These are phyloP conservation scores for Thalassophryne amazonica DNA, from an alignment of 2,797 vertebrate genomes.

Conservation along the genomic window DNA sequence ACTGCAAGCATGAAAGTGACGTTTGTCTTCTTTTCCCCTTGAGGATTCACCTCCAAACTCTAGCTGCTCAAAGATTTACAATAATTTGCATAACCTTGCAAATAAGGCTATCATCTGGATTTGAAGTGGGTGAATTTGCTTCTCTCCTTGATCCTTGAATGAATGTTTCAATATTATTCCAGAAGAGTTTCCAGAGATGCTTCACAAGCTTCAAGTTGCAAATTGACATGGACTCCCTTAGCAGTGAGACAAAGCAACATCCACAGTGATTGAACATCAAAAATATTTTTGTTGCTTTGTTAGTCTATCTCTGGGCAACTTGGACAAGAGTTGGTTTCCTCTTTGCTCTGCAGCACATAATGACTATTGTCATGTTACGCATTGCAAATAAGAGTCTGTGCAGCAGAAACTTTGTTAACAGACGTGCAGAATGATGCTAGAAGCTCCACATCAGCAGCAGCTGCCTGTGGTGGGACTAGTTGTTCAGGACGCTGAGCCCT, in stretches of 20 bases:
- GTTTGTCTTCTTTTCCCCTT: constrained; percentile 2
- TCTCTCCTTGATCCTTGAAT: constrained; percentile 52
- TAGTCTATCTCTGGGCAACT: not conserved
- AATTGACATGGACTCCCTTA: constrained; percentile 2
- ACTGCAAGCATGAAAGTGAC: not conserved
- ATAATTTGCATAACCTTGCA: constrained; percentile 79
- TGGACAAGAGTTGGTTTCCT: not conserved
- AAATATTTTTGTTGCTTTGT: not conserved
- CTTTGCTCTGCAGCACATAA: constrained; percentile 42
- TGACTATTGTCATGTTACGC: constrained; percentile 38
- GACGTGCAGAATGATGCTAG: not conserved
- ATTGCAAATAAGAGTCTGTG: constrained; percentile 54
- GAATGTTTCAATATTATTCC: constrained; percentile 64
- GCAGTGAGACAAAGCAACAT: constrained; percentile 1
- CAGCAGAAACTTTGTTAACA: constrained; percentile 9
- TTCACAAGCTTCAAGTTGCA: constrained; percentile 38
- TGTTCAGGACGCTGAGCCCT: not conserved
- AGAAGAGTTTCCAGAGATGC: constrained; percentile 9
- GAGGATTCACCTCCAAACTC: constrained; percentile 26
- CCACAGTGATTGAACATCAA: not conserved
- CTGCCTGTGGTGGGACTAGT: constrained; percentile 44
- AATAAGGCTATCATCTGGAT: constrained; percentile 69
- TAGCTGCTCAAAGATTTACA: constrained; percentile 67
- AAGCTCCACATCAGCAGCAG: constrained; percentile 41
- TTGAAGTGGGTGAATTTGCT: constrained; percentile 60